A percentile compares a stretch with the other conserved stretches of the same genome.
phyloP scores from a whole-genome alignment of 2,797 vertebrate genomes.

The Antrozous pallidus region DNA sequence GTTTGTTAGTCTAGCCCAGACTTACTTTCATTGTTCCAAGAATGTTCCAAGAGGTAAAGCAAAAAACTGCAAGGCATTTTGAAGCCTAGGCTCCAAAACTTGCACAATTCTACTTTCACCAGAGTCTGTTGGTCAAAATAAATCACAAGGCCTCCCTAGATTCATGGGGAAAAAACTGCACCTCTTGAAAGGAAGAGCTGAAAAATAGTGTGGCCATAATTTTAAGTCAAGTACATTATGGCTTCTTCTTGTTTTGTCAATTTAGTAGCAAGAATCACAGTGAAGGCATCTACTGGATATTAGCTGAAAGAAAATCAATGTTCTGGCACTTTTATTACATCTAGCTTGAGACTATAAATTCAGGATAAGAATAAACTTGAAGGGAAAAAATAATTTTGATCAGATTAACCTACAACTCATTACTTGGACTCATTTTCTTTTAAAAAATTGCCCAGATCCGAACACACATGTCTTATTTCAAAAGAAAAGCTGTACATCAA shows the following conservation, averaged over 20 bases:
- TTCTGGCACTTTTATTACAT: slow-evolving; percentile 8
- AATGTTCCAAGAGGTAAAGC: not conserved
- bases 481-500: not conserved
- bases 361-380: slow-evolving; percentile 1
- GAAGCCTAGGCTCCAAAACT: not conserved
- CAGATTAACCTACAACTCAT: not conserved
- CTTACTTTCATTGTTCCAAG: not conserved
- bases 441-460: not conserved
- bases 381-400: not conserved
- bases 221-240: not conserved
- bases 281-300: not conserved
- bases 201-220: not conserved
- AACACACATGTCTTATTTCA: not conserved
- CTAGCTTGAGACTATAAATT: not conserved
- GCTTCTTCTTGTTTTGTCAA: not conserved
- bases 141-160: not conserved
- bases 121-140: not conserved
- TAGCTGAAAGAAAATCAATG: not conserved
- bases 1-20: not conserved
- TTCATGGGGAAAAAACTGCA: not conserved
- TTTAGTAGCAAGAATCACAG: not conserved
- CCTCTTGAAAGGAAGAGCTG: not conserved
- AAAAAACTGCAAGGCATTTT: not conserved
- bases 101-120: not conserved
- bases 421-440: not conserved